Evolutionary conservation across 1,140 invertebrate species (phyloP).

Genomic region (Pararge aegeria): DNA sequence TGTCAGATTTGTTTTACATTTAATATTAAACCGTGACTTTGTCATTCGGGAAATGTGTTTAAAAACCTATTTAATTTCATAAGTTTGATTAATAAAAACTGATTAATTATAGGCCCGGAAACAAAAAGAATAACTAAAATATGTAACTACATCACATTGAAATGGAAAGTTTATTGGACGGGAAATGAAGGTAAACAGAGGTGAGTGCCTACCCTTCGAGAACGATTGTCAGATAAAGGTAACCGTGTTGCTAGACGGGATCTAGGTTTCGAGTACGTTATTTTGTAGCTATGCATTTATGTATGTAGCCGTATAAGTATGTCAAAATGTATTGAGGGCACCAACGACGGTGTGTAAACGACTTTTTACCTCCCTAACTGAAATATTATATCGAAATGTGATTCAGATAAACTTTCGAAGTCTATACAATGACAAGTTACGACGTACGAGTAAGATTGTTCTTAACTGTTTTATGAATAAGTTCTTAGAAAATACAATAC

Average conservation of each 20-base stretch:
- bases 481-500: too few species aligned
- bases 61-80: too few species aligned
- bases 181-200: conserved; percentile 12
- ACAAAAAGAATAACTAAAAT: neutral
- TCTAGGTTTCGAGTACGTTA: conserved; percentile 70
- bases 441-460: too few species aligned
- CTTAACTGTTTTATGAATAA: too few species aligned
- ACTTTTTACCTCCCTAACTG: conserved; percentile 16
- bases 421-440: too few species aligned
- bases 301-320: conserved; percentile 47
- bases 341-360: conserved; percentile 25
- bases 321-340: conserved; percentile 59
- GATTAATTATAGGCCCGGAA: too few species aligned
- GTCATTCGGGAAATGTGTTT: too few species aligned
- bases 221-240: conserved; percentile 58
- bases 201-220: conserved; percentile 15
- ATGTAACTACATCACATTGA: neutral
- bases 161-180: neutral
- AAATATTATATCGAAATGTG: neutral
- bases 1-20: too few species aligned
- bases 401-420: neutral
- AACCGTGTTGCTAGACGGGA: conserved; percentile 58
- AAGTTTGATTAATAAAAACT: too few species aligned
- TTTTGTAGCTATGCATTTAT: conserved; percentile 57
- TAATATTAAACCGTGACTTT: too few species aligned